phyloP scores from a whole-genome alignment of 2,888 invertebrate genomes.

The Orthosia incerta region DNA sequence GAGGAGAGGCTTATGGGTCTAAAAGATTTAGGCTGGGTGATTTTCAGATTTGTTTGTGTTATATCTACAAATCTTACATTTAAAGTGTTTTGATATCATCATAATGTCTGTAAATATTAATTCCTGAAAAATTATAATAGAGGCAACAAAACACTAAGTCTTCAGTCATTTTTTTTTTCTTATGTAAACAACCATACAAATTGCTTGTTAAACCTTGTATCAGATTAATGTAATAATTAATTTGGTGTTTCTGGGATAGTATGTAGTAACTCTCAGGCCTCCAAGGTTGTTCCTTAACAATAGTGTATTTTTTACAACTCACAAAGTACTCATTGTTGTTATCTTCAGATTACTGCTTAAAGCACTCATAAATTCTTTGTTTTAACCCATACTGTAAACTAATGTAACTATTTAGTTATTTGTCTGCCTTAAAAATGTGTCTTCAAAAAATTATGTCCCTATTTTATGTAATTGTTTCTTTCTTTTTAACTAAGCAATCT shows the following conservation, averaged over 20 bases:
- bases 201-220: slow-evolving; percentile 29
- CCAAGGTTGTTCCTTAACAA: slow-evolving; percentile 52
- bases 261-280: slow-evolving; percentile 7
- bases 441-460: background rate
- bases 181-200: slow-evolving; percentile 13
- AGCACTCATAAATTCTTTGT: slow-evolving; percentile 23
- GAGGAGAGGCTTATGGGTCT: no score
- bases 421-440: background rate
- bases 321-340: slow-evolving; percentile 45
- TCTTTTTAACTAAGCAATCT: no score
- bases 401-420: slow-evolving; percentile 1
- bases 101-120: background rate
- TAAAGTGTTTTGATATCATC: background rate
- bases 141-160: background rate
- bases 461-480: background rate
- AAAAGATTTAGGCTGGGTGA: no score
- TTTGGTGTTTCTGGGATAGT: slow-evolving; percentile 28
- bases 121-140: background rate
- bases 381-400: background rate
- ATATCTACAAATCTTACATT: background rate
- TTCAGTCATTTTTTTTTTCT: background rate
- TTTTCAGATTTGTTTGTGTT: slow-evolving; percentile 23
- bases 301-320: slow-evolving; percentile 45
- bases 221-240: slow-evolving; percentile 14
- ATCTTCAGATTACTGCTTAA: slow-evolving; percentile 42